A percentile compares a stretch with the other conserved stretches of the same genome.
These are phyloP conservation scores for Bubo bubo DNA, from an alignment of 2,113 vertebrate genomes.

Conservation along the genomic window DNA sequence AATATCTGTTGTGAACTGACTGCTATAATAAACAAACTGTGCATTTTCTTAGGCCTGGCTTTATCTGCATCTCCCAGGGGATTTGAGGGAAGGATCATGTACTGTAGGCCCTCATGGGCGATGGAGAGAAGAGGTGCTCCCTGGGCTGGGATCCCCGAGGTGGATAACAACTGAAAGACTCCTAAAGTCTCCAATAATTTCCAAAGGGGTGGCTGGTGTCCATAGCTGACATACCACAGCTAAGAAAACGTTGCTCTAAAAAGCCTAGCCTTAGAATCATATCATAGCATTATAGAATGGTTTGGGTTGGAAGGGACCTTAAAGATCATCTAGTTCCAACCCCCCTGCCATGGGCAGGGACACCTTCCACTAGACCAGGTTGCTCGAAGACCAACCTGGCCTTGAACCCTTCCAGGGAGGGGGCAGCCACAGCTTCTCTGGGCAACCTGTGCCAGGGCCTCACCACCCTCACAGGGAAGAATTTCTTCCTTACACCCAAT, in stretches of 20 bases:
- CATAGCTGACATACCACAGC: background rate
- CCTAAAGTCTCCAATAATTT: background rate
- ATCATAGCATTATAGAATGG: too few species aligned
- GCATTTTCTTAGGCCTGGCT: background rate
- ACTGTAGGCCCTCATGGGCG: rapidly evolving
- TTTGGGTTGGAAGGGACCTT: too few species aligned
- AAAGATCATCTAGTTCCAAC: too few species aligned
- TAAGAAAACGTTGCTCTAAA: background rate
- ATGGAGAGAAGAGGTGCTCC: background rate
- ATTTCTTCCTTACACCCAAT: too few species aligned
- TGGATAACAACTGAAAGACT: background rate
- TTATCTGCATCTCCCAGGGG: background rate
- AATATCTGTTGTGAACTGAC: background rate
- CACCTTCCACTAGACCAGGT: too few species aligned
- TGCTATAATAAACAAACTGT: background rate
- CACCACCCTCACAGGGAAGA: too few species aligned
- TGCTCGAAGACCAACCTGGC: too few species aligned
- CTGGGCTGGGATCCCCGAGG: background rate
- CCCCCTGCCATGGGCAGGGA: too few species aligned
- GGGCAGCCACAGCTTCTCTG: too few species aligned
- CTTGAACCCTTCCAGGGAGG: too few species aligned
- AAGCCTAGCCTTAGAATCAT: background rate
- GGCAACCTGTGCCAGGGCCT: too few species aligned
- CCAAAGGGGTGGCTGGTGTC: background rate
- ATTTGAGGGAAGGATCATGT: background rate